Evolutionary conservation across 1,140 invertebrate species (phyloP).

Genomic region (Eubasilissa regina): DNA sequence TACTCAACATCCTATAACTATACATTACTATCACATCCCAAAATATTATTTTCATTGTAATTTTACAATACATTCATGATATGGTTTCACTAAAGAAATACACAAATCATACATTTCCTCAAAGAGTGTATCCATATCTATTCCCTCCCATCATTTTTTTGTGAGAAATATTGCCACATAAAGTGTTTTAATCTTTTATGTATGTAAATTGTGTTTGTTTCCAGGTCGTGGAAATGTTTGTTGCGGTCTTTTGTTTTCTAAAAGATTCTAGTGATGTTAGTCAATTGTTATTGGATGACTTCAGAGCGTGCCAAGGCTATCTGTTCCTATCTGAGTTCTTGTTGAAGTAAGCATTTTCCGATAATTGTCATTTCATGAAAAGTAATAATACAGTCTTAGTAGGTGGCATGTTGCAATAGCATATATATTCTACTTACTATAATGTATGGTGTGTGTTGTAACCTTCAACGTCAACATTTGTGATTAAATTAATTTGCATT

Average conservation of each 20-base stretch:
- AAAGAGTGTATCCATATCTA: too few relatives aligned
- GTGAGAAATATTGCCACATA: too few relatives aligned
- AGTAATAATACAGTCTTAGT: constrained; percentile 5
- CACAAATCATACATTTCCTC: too few relatives aligned
- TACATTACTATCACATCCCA: too few relatives aligned
- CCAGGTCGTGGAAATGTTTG: constrained; percentile 96
- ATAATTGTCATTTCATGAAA: neutral
- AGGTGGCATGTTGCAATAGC: constrained; percentile 12
- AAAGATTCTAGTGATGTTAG: constrained; percentile 99
- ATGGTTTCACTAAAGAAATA: neutral
- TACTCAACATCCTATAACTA: too few relatives aligned
- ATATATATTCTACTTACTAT: constrained; percentile 10
- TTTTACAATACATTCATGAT: neutral
- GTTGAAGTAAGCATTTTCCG: constrained; percentile 81
- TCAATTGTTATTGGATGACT: constrained; percentile 95
- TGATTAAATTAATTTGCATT: constrained; percentile 41
- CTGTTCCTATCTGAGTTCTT: constrained; percentile 95
- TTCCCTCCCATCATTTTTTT: too few relatives aligned
- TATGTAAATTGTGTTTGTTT: constrained; percentile 30
- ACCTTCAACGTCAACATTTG: neutral
- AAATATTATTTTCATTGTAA: neutral
- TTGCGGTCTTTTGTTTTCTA: constrained; percentile 97
- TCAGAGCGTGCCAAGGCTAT: constrained; percentile 95
- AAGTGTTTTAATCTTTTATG: neutral
- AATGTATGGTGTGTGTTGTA: neutral